Percentiles rank a stretch among this genome's conserved stretches.
Evolutionary conservation across 2,888 invertebrate species (phyloP).

Genomic region (Cheilosia vernalis): DNA sequence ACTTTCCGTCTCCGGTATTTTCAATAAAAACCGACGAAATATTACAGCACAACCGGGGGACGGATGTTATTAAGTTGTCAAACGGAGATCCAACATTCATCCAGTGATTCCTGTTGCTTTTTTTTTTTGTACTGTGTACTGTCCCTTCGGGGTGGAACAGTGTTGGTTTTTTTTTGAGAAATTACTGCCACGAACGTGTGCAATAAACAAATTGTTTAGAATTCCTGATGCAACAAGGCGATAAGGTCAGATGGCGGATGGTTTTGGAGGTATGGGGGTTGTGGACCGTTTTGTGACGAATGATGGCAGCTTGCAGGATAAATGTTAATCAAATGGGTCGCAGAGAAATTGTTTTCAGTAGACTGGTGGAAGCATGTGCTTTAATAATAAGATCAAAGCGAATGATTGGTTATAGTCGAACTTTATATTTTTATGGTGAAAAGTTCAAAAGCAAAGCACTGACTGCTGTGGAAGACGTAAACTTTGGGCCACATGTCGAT

Average conservation of each 20-base stretch:
- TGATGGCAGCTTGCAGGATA: constrained; percentile 57
- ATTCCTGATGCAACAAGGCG: constrained; percentile 71
- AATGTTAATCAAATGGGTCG: constrained; percentile 65
- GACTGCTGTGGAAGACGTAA: too few relatives aligned
- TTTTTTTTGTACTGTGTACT: background rate
- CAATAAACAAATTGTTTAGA: constrained; percentile 72
- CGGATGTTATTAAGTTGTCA: constrained; percentile 81
- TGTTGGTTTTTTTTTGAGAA: constrained; percentile 34
- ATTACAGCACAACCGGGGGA: constrained; percentile 1
- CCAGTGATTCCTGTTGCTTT: constrained; percentile 75
- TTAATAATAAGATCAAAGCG: constrained; percentile 59
- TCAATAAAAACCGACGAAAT: constrained; percentile 31
- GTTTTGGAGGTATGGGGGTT: constrained; percentile 30
- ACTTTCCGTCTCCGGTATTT: constrained; percentile 34
- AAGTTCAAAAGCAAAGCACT: too few relatives aligned
- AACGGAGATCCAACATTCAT: constrained; percentile 81
- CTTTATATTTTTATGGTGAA: too few relatives aligned
- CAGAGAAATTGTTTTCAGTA: constrained; percentile 34
- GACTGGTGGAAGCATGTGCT: background rate
- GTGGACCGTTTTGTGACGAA: constrained; percentile 43
- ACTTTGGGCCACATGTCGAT: too few relatives aligned
- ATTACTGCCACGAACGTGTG: constrained; percentile 70
- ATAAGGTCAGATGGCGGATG: constrained; percentile 64
- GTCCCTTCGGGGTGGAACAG: constrained; percentile 9
- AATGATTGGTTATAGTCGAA: background rate